These are phyloP conservation scores for Phymanthus crucifer DNA, from an alignment of 92 coral and sea anemone species.

Conservation along the genomic window DNA sequence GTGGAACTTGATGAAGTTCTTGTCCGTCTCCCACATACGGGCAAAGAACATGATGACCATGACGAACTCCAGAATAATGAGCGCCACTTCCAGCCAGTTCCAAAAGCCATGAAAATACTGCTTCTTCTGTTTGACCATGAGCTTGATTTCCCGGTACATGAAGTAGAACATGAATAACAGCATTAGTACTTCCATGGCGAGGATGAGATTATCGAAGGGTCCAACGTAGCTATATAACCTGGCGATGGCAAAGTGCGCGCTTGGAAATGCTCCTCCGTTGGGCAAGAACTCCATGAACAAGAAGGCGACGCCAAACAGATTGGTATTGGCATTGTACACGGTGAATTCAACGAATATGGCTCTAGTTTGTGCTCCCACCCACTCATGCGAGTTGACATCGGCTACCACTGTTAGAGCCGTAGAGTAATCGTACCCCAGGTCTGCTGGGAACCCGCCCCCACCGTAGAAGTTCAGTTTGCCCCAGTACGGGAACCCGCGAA, in stretches of 20 bases:
- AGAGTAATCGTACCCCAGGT: constrained; percentile 83
- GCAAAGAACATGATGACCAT: constrained; percentile 65
- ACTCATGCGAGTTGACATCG: constrained; percentile 82
- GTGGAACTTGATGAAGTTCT: constrained; percentile 65
- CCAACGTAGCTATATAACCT: constrained; percentile 81
- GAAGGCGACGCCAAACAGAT: constrained; percentile 82
- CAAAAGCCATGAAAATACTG: constrained; percentile 86
- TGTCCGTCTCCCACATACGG: constrained; percentile 82
- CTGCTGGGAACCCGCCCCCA: constrained; percentile 92
- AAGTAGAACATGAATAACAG: constrained; percentile 79
- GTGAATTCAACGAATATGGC: constrained; percentile 83
- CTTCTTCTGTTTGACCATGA: constrained; percentile 62
- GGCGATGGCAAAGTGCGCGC: constrained; percentile 59
- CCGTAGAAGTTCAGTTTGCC: constrained; percentile 69
- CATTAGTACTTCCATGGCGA: constrained; percentile 65
- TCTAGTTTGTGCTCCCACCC: constrained; percentile 72
- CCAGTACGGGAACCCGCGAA: constrained; percentile 95
- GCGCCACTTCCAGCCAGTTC: constrained; percentile 85
- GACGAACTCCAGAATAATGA: constrained; percentile 68
- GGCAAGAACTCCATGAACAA: constrained; percentile 87
- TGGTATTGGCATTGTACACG: constrained; percentile 83
- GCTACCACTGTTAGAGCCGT: constrained; percentile 86
- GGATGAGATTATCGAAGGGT: constrained; percentile 53
- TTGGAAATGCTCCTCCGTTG: constrained; percentile 79
- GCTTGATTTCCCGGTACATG: constrained; percentile 79